Conservation (phyloP, 1,140 invertebrate genomes). For the Artemia franciscana region DNA sequence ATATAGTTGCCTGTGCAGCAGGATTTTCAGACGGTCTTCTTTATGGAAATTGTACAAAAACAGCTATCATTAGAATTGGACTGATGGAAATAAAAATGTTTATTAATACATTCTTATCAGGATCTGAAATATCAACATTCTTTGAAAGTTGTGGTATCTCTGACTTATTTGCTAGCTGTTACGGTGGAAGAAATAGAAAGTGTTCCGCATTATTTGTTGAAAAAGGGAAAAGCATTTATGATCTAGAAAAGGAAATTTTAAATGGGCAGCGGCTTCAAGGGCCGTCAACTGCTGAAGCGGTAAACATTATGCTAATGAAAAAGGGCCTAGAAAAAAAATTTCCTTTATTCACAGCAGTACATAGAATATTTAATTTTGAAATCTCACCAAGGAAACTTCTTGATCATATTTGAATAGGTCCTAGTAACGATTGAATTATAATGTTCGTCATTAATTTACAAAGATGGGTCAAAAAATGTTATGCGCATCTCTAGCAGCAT, state of each 20-base stretch:
- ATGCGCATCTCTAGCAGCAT: no score
- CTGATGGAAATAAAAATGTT: slow-evolving; percentile 96
- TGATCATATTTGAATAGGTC: slow-evolving; percentile 67
- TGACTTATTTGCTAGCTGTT: slow-evolving; percentile 96
- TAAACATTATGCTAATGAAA: slow-evolving; percentile 67
- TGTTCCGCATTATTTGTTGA: slow-evolving; percentile 87
- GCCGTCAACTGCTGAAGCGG: slow-evolving; percentile 85
- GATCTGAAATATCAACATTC: slow-evolving; percentile 59
- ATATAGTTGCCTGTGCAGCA: slow-evolving; percentile 93
- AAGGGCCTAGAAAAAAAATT: slow-evolving; percentile 71
- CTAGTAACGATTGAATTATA: no score
- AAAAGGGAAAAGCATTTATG: slow-evolving; percentile 67
- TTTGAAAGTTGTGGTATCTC: slow-evolving; percentile 97
- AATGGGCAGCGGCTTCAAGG: slow-evolving; percentile 97
- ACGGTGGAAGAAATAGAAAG: slow-evolving; percentile 83
- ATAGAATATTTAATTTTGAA: slow-evolving; percentile 67
- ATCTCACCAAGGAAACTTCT: slow-evolving; percentile 57
- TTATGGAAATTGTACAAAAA: slow-evolving; percentile 94
- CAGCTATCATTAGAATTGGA: slow-evolving; percentile 87
- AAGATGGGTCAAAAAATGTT: no score
- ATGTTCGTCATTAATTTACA: no score
- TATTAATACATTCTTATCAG: slow-evolving; percentile 29
- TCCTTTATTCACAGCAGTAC: slow-evolving; percentile 80
- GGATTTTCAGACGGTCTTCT: slow-evolving; percentile 89
- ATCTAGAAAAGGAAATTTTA: slow-evolving; percentile 80